Conservation (phyloP, 2,888 invertebrate species). For the Cordylochernes scorpioides region DNA sequence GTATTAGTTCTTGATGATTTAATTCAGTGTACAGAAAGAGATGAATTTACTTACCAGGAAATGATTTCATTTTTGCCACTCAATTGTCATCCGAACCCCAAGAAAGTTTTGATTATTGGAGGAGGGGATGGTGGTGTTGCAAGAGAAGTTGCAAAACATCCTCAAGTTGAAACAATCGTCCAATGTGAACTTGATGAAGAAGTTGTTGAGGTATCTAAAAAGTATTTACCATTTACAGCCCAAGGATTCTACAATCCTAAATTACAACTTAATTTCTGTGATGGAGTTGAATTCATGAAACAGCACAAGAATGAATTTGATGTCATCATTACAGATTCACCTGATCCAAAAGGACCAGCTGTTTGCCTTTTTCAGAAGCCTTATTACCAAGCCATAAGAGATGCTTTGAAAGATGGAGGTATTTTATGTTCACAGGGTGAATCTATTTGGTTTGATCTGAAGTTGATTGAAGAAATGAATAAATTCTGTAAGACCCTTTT, state of each 20-base stretch:
- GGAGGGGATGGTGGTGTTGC: conserved; percentile 96
- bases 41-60: conserved; percentile 94
- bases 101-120: conserved; percentile 74
- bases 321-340: conserved; percentile 92
- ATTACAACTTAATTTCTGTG: conserved; percentile 52
- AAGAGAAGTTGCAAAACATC: conserved; percentile 77
- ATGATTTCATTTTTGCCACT: conserved; percentile 86
- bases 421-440: conserved; percentile 83
- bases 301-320: conserved; percentile 58
- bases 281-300: conserved; percentile 83
- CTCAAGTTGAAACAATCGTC: conserved; percentile 51
- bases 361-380: conserved; percentile 42
- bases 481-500: conserved; percentile 48
- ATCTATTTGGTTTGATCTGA: conserved; percentile 38
- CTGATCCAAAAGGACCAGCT: conserved; percentile 65
- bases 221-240: conserved; percentile 71
- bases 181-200: conserved; percentile 79
- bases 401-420: conserved; percentile 54
- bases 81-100: conserved; percentile 65
- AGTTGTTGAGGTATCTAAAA: conserved; percentile 64
- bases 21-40: conserved; percentile 80
- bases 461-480: conserved; percentile 45
- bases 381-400: conserved; percentile 56
- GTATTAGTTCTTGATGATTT: conserved; percentile 77
- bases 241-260: conserved; percentile 43